These are phyloP conservation scores for Megaceryle alcyon DNA, from an alignment of 2,797 vertebrate genomes.

Conservation along the genomic window DNA sequence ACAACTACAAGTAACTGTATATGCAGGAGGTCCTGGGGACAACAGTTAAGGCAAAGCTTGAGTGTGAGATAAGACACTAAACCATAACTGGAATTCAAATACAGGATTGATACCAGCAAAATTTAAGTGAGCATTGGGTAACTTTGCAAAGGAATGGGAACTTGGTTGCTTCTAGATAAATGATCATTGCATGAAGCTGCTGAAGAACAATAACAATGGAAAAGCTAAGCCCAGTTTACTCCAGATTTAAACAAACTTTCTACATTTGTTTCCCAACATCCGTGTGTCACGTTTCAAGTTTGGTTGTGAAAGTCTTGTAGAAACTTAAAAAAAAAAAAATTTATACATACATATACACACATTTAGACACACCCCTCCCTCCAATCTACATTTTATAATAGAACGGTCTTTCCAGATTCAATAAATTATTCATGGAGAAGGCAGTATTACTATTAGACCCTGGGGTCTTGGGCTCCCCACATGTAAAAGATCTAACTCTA, in stretches of 20 bases:
- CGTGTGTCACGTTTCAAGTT: neutral
- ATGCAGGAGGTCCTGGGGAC: neutral
- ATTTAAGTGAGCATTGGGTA: neutral
- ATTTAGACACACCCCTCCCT: neutral
- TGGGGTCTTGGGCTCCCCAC: constrained; percentile 60
- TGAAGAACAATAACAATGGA: neutral
- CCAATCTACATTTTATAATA: constrained; percentile 23
- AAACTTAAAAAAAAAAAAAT: neutral
- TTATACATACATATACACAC: no score
- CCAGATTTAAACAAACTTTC: neutral
- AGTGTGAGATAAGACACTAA: neutral
- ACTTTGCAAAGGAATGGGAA: neutral
- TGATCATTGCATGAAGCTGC: neutral
- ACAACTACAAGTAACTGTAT: neutral
- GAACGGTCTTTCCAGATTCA: constrained; percentile 14
- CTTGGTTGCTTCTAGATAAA: neutral
- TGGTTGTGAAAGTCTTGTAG: neutral
- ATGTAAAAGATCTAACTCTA: constrained; percentile 67
- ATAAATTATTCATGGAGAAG: constrained; percentile 73
- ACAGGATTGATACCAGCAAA: neutral
- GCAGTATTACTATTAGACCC: constrained; percentile 71
- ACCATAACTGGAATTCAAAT: neutral
- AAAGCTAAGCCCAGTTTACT: neutral
- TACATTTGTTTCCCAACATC: neutral
- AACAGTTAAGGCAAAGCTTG: neutral